These are phyloP conservation scores for Xestia rhomboidea DNA, from an alignment of 2,888 invertebrate genomes.

Conservation along the genomic window DNA sequence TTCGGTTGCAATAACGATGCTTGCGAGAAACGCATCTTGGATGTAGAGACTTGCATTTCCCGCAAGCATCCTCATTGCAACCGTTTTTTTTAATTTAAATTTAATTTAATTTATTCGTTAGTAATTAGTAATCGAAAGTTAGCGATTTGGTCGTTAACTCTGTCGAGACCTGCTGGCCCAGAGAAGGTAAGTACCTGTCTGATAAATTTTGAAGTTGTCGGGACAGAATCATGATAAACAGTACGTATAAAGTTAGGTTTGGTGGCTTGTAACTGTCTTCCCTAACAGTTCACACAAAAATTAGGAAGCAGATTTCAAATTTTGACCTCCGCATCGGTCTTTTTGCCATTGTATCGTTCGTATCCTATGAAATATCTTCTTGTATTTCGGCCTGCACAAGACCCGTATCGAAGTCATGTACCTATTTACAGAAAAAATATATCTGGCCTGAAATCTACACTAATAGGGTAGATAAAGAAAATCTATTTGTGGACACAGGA, in stretches of 20 bases:
- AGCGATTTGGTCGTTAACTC: too few species aligned
- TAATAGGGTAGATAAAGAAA: conserved; percentile 56
- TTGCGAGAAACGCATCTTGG: too few species aligned
- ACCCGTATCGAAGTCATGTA: not conserved
- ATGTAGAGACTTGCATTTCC: too few species aligned
- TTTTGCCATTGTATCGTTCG: not conserved
- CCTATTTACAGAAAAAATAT: conserved; percentile 1
- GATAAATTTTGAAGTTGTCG: not conserved
- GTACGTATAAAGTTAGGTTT: not conserved
- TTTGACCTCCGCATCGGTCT: not conserved
- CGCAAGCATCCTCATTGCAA: too few species aligned
- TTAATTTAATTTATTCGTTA: too few species aligned
- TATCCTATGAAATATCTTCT: not conserved
- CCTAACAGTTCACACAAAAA: not conserved
- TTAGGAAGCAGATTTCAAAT: not conserved
- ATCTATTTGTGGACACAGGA: conserved; percentile 72
- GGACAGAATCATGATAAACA: not conserved
- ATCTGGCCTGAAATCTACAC: conserved; percentile 42
- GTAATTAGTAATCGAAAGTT: too few species aligned
- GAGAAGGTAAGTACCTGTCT: not conserved
- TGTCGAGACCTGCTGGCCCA: too few species aligned
- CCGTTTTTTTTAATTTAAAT: too few species aligned
- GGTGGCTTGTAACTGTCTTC: not conserved
- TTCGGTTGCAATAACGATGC: too few species aligned
- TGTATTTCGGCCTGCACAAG: not conserved